Evolutionary conservation across 35 echinoderm and acorn worm species (phyloP), one percentile per base, ranked within the genome.

Genomic region (Eucidaris tribuloides): DNA sequence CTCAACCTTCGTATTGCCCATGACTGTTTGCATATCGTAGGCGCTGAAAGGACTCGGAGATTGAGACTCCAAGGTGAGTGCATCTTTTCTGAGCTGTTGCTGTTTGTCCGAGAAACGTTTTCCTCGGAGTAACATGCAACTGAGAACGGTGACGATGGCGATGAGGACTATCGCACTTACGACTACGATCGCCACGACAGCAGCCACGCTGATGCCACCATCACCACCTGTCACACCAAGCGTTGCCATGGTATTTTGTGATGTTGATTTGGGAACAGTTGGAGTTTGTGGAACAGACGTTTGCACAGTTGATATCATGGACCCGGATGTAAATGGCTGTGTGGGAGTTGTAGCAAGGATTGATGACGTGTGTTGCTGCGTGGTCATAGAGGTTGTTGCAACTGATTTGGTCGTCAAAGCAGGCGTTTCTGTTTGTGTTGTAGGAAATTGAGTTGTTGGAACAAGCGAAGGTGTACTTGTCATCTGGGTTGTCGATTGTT

Each of bases 11-110:
- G 38, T 36, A 35, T 74, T 74, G 38, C 68, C 68, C 5, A 74
- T 6, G 0, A 74, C 68, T 20, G 68, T 74, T 40, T 74, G 68
- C 68, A 74, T 74, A n/a, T 74, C 68, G 41, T 74, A 74, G 15
- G 68, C 68, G 20, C 44, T 74, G 68, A 74, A 74, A 22, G 68
- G 68, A 74, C 35, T 42, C 4, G 68, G 68, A n/a, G 68, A 33
- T 7, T 74, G 68, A 31, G 68, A 74, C 7, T 74, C 68, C 40
- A 74, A 74, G 28, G 44, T 74, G 36, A 40, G 35, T 9, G 68
- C 68, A 44, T 74, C 68, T 36, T 40, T 74, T 27, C 68, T 27
- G 2, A 44, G 41, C 20, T 32, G 38, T 25, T 40, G 35, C 2
- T 36, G 68, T 17, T 44, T 74, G 14, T 74, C 41, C 35, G 68